Conservation (phyloP, 2,113 vertebrate species). For the Coregonus clupeaformis region DNA sequence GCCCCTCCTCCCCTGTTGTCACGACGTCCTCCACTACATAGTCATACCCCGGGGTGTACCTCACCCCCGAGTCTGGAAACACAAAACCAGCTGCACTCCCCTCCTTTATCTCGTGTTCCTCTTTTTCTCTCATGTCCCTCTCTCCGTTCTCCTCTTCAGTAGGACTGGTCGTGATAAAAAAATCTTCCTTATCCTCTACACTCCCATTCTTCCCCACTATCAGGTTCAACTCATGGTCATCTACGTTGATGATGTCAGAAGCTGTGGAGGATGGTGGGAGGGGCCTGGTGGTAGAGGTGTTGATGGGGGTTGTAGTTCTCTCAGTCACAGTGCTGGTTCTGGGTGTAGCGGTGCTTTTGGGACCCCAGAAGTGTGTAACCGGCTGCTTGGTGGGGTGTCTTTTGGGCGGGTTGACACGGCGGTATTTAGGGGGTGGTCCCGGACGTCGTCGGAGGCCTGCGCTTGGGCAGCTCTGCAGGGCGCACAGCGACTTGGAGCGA, state of each 20-base stretch:
- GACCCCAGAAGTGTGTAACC: conserved; percentile 23
- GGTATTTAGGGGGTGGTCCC: conserved; percentile 42
- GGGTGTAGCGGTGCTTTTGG: conserved; percentile 6
- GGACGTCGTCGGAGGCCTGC: conserved; percentile 59
- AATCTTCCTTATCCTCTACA: conserved; percentile 8
- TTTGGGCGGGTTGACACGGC: conserved; percentile 42
- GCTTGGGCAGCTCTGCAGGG: conserved; percentile 85
- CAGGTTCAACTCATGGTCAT: conserved; percentile 49
- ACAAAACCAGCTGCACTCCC: conserved; percentile 62
- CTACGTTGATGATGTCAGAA: conserved; percentile 44
- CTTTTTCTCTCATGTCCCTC: neutral
- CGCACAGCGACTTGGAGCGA: conserved; percentile 86
- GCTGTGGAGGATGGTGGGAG: conserved; percentile 7
- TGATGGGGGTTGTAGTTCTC: neutral
- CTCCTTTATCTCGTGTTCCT: conserved; percentile 41
- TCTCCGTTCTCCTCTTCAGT: neutral
- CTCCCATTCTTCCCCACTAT: conserved; percentile 37
- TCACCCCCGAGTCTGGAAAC: neutral
- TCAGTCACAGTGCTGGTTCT: conserved; percentile 20
- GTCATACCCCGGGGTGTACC: conserved; percentile 65
- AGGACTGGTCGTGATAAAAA: conserved; percentile 11
- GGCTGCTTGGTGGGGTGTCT: conserved; percentile 22
- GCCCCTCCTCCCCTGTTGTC: conserved; percentile 42
- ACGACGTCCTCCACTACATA: conserved; percentile 60
- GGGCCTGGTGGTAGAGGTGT: conserved; percentile 16